Percentiles rank a stretch among this genome's conserved stretches.
phyloP scores from a whole-genome alignment of 2,888 invertebrate species.

The Adelognathus sp. region DNA sequence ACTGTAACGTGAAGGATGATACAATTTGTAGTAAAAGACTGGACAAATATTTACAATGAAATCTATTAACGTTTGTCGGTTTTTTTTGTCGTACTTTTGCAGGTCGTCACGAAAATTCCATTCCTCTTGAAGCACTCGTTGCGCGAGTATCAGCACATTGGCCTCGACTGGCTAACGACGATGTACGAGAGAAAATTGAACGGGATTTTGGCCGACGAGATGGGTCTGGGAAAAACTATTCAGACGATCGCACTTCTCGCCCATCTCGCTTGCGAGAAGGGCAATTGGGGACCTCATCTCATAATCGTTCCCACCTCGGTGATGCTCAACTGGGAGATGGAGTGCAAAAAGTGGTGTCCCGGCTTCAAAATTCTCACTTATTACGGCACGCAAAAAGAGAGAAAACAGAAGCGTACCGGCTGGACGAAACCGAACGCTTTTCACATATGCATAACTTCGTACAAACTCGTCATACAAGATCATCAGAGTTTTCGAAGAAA shows the following conservation, averaged over 20 bases:
- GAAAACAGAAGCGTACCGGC: conserved; percentile 94
- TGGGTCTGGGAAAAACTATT: conserved; percentile 98
- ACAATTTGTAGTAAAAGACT: no score
- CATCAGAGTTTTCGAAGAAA: conserved; percentile 98
- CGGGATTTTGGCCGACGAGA: conserved; percentile 98
- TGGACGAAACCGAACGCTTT: conserved; percentile 99
- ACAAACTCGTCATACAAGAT: conserved; percentile 99
- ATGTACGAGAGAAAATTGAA: conserved; percentile 97
- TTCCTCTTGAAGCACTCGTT: conserved; percentile 94
- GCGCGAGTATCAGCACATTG: conserved; percentile 98
- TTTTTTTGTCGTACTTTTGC: conserved; percentile 50
- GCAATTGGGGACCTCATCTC: conserved; percentile 98
- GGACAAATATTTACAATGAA: no score
- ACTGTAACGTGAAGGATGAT: no score
- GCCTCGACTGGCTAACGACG: conserved; percentile 97
- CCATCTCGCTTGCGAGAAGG: conserved; percentile 95
- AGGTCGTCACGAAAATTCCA: conserved; percentile 96
- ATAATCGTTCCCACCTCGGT: conserved; percentile 99
- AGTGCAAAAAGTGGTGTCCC: conserved; percentile 99
- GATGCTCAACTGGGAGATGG: conserved; percentile 99
- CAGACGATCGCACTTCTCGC: conserved; percentile 97
- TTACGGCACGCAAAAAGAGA: conserved; percentile 97
- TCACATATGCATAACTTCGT: conserved; percentile 98
- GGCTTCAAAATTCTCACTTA: conserved; percentile 99
- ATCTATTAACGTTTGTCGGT: conserved; percentile 26